Evolutionary conservation across 2,888 invertebrate species (phyloP), one percentile per base, ranked within the genome.

Genomic region (Sussaba pulchella): DNA sequence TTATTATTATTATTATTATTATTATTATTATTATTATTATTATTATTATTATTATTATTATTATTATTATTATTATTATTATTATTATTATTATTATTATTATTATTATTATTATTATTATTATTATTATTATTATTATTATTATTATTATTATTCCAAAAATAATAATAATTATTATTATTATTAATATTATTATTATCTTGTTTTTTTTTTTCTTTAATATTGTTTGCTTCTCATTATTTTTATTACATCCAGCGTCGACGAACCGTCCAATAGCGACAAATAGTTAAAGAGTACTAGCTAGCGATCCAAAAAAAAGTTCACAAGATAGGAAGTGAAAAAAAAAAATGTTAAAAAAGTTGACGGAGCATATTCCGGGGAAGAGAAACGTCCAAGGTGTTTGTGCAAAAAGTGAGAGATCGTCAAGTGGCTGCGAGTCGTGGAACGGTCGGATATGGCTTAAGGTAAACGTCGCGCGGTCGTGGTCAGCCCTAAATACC

Each of bases 401-500:
- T 52, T 26, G 2, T 50, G 36, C 64, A 66, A 74, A 74, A 74
- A 74, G 66, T 57, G 17, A 8, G 66, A 57, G 73, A 31, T 36
- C 24, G 61, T 8, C 36, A 41, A 63, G 72, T 72, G 54, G 72
- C 54, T 19, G 0, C 21, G 54, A 24, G 43, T 31, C 41, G n/a
- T 31, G 24, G 41, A 61, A 36, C 57, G n/a, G 14, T 26, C 5
- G 2, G 24, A 57, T 17, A 17, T 4, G 8, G 21, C 24, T 21
- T 21, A 71, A 66, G 43, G 41, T 21, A 45, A 74, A 74, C 66
- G 64, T 31, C 54, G 31, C 41, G 54, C 45, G 45, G 54, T 45
- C 8, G 64, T 21, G 73, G 73, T 57, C 57, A 57, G 31, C 66
- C 66, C 63, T 66, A 66, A 74, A 74, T 61, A 74, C 57, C 54